Conservation (phyloP, 1,140 invertebrate species). For the Drosophila prosaltans region DNA sequence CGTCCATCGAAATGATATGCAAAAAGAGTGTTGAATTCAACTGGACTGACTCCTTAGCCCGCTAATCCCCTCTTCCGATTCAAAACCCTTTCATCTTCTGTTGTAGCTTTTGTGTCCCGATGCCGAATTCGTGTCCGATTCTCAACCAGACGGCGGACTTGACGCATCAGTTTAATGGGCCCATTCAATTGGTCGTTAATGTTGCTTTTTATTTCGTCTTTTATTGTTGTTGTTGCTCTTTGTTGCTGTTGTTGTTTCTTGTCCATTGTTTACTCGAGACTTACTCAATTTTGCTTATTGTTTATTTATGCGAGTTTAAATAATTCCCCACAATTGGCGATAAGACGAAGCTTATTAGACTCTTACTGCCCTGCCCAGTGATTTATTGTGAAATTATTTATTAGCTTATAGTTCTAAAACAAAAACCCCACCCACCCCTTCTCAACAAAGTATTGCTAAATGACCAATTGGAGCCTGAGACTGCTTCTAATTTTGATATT, state of each 20-base stretch:
- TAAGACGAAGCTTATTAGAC: slow-evolving; percentile 58
- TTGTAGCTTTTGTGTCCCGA: slow-evolving; percentile 22
- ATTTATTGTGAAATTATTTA: slow-evolving; percentile 76
- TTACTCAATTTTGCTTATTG: slow-evolving; percentile 77
- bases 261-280: slow-evolving; percentile 44
- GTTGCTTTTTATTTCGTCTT: slow-evolving; percentile 76
- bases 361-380: slow-evolving; percentile 25
- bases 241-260: slow-evolving; percentile 29
- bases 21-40: slow-evolving; percentile 55
- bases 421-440: background rate
- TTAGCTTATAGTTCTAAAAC: slow-evolving; percentile 44
- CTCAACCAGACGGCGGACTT: slow-evolving; percentile 59
- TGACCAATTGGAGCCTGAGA: slow-evolving; percentile 6
- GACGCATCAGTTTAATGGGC: slow-evolving; percentile 69
- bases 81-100: background rate
- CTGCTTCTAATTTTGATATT: slow-evolving; percentile 38
- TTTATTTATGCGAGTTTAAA: slow-evolving; percentile 80
- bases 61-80: slow-evolving; percentile 23
- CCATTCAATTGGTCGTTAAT: slow-evolving; percentile 78
- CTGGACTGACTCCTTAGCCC: background rate
- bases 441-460: slow-evolving; percentile 7
- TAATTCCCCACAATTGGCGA: slow-evolving; percentile 71
- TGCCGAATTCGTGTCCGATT: slow-evolving; percentile 22
- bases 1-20: slow-evolving; percentile 62
- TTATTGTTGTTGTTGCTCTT: slow-evolving; percentile 52